Evolutionary conservation across 2,113 vertebrate genomes (phyloP).

Genomic region (Butorides virescens): DNA sequence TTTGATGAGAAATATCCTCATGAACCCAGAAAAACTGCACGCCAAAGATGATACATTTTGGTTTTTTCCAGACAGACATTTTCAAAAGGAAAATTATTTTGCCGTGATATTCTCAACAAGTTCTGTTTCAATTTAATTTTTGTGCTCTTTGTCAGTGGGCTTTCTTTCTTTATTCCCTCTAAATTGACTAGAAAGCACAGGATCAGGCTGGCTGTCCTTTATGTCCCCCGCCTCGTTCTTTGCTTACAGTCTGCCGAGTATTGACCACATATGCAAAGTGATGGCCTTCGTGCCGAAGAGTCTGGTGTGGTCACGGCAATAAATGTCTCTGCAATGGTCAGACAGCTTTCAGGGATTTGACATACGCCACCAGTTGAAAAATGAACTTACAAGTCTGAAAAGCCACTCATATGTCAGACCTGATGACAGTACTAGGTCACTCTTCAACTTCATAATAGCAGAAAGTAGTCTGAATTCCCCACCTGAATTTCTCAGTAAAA

Average conservation of each 20-base stretch:
- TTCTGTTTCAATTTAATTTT: neutral
- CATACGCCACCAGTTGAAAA: neutral
- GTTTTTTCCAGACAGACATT: neutral
- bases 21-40: neutral
- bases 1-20: neutral
- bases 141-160: neutral
- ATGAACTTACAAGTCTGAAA: conserved; percentile 6
- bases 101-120: neutral
- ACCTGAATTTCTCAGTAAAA: conserved; percentile 26
- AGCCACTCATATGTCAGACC: neutral
- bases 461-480: neutral
- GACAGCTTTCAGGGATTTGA: conserved; percentile 25
- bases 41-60: neutral
- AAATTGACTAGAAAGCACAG: neutral
- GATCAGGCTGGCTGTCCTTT: neutral
- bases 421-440: conserved; percentile 31
- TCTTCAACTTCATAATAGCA: neutral
- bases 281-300: neutral
- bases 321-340: neutral
- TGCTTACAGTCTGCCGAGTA: neutral
- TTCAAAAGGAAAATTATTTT: neutral
- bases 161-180: neutral
- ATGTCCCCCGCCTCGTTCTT: neutral
- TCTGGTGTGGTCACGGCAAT: neutral
- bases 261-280: neutral